Base-by-base conservation (phyloP, 1,140 invertebrate genomes). In the Drosophila novamexicana region DNA sequence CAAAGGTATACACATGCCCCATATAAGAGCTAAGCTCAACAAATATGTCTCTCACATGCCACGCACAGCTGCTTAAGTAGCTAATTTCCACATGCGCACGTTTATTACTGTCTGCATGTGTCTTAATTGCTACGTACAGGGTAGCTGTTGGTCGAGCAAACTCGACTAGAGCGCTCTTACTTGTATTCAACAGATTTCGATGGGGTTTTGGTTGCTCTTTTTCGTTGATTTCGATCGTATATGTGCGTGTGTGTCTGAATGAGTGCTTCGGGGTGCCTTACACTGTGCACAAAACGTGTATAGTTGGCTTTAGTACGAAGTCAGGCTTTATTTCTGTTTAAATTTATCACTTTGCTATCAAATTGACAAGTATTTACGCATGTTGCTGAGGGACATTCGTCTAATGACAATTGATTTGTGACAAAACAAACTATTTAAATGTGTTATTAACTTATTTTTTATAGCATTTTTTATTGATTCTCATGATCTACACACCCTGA, bases 201-300 rank as follows among this genome's bases (percentile, higher is more conserved):
- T 70, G 34, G 54, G 69, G 52, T 63, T 72, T 77, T 59, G 68
- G 58, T 56, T 75, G 68, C 52, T 58, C 75, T 79, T 78, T 84
- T 77, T 63, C 58, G 73, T 86, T 70, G 70, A 68, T 81, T 85
- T 79, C 68, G 69, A 85, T 77, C 81, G 66, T 65, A 63, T 80
- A 63, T 77, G 67, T 79, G 67, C 36, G 74, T 76, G 62, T 76
- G n/a, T 69, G 62, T 34, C 22, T 69, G 37, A 61, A 29, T 74
- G 42, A 57, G 54, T 72, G 45, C 61, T 77, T 56, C 68, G 65
- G 52, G 52, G 52, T 50, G 63, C 63, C 62, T 66, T 85, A 85
- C 84, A 86, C 83, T 86, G 76, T 42, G 65, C 83, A 52, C 52
- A 86, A 88, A 82, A n/a, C 6, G 7, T n/a, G 12, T 40, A 7